Evolutionary conservation across 1,140 invertebrate genomes (phyloP).

Genomic region (Heliconius congener): DNA sequence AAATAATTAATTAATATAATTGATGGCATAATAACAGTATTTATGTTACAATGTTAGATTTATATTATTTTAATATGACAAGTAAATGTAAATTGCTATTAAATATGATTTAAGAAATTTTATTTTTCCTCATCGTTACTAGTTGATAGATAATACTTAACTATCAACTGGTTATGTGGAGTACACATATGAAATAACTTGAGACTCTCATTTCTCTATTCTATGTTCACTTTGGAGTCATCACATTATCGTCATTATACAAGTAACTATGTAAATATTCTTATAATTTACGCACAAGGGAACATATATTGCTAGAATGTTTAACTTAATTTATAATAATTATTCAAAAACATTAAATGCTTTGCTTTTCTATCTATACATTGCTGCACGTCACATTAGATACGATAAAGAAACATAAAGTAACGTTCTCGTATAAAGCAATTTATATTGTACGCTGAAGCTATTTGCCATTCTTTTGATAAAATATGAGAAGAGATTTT

Average conservation of each 20-base stretch:
- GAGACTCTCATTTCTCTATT: no score
- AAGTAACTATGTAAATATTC: not conserved
- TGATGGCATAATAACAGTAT: not conserved
- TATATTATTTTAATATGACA: constrained; percentile 1
- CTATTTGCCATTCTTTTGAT: constrained; percentile 50
- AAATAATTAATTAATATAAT: constrained; percentile 1
- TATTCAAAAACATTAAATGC: not conserved
- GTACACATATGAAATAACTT: no score
- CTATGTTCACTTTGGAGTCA: no score
- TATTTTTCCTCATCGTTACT: no score
- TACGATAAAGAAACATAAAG: constrained; percentile 22
- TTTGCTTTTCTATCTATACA: not conserved
- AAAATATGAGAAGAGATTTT: constrained; percentile 51
- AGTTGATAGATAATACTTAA: no score
- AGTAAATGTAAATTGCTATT: not conserved
- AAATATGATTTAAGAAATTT: not conserved
- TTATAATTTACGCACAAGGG: not conserved
- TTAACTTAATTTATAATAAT: not conserved
- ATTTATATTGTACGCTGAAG: constrained; percentile 35
- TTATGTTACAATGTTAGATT: not conserved
- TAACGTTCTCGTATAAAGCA: constrained; percentile 26
- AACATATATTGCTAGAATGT: not conserved
- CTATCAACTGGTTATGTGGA: no score
- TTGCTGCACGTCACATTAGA: not conserved
- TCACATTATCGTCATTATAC: no score